A percentile compares a stretch with the other conserved stretches of the same genome.
These are phyloP conservation scores for Dunckerocampus dactyliophorus DNA, from an alignment of 2,113 vertebrate species.

Conservation along the genomic window DNA sequence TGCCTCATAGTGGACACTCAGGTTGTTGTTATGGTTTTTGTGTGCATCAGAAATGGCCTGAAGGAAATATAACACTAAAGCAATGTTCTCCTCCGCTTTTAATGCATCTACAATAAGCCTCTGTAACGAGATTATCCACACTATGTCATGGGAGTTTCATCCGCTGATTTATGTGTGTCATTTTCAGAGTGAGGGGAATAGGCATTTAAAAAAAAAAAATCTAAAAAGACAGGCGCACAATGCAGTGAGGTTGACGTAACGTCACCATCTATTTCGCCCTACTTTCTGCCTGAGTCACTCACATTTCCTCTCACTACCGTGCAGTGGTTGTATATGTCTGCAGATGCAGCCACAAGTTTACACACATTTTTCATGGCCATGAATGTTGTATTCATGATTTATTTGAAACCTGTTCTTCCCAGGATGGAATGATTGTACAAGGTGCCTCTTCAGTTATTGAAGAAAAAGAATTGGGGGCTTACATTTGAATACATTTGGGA, in stretches of 20 bases:
- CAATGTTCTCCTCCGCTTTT: not conserved
- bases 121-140: slow-evolving; percentile 6
- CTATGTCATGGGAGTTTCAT: slow-evolving; percentile 18
- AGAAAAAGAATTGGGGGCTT: no score
- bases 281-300: slow-evolving; percentile 37
- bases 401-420: no score
- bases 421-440: no score
- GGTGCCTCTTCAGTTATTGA: no score
- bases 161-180: slow-evolving; percentile 10
- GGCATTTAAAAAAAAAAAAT: not conserved
- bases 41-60: not conserved
- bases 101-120: not conserved
- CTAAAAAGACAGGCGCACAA: slow-evolving; percentile 27
- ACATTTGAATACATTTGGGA: no score
- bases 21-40: slow-evolving; percentile 28
- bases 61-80: not conserved
- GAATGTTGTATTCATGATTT: no score
- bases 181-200: slow-evolving; percentile 15
- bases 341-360: no score
- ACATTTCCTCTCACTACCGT: slow-evolving; percentile 13
- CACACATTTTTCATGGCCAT: no score
- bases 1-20: slow-evolving; percentile 37
- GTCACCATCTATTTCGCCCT: slow-evolving; percentile 21
- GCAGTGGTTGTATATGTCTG: slow-evolving; percentile 6
- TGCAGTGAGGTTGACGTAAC: slow-evolving; percentile 32